Conservation (phyloP, 2,888 invertebrate genomes). For the Caenorhabditis becei region DNA sequence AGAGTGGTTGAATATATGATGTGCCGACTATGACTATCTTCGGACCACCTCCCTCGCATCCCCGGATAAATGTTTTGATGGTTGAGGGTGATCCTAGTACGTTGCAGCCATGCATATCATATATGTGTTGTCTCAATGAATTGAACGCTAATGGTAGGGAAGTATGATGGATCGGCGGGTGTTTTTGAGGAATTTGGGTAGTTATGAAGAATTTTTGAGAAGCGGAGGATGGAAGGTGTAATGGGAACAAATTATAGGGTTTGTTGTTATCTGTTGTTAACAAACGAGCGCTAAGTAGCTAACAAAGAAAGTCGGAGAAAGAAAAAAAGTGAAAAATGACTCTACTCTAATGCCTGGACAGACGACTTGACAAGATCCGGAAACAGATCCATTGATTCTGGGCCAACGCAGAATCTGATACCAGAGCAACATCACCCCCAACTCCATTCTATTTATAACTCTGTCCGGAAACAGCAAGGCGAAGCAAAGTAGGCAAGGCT, state of each 20-base stretch:
- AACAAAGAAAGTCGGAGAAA: too few species aligned
- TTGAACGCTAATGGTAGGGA: conserved; percentile 26
- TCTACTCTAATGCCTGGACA: background rate
- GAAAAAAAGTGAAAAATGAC: conserved; percentile 38
- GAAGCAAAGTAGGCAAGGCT: conserved; percentile 36
- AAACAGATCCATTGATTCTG: conserved; percentile 27
- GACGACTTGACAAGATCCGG: conserved; percentile 7
- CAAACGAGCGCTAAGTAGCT: background rate
- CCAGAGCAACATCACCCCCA: conserved; percentile 10
- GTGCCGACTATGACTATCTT: conserved; percentile 20
- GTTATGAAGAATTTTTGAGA: background rate
- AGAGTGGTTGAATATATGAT: conserved; percentile 30
- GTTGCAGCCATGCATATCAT: conserved; percentile 48
- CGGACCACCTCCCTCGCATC: conserved; percentile 18
- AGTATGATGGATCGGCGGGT: conserved; percentile 30
- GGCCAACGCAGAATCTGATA: conserved; percentile 23
- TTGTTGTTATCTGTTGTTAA: conserved; percentile 18
- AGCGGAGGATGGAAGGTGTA: background rate
- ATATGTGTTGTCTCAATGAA: conserved; percentile 25
- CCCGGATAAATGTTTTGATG: conserved; percentile 40
- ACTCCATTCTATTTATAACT: conserved; percentile 48
- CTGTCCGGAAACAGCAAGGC: background rate
- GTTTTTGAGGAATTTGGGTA: background rate
- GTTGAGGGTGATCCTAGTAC: conserved; percentile 44
- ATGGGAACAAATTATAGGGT: conserved; percentile 18